A percentile compares a stretch with the other conserved stretches of the same genome.
phyloP scores from a whole-genome alignment of 2,797 vertebrate species.

The Gambelia wislizenii region DNA sequence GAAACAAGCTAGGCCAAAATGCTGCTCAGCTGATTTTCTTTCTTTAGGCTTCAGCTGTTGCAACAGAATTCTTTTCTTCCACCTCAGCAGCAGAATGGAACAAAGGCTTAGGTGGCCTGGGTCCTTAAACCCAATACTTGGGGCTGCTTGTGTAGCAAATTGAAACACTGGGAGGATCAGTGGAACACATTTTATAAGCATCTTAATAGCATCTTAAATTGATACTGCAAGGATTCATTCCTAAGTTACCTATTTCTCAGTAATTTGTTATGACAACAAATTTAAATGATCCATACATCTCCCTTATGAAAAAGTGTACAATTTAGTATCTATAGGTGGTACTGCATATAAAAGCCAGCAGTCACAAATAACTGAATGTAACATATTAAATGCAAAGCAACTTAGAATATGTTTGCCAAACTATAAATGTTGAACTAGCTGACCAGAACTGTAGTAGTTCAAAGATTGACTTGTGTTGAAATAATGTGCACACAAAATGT shows the following conservation, averaged over 20 bases:
- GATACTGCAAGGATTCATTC: neutral
- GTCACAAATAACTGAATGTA: conserved; percentile 47
- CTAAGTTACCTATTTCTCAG: neutral
- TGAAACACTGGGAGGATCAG: neutral
- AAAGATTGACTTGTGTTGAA: conserved; percentile 33
- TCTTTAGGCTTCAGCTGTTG: neutral
- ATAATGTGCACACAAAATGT: conserved; percentile 27
- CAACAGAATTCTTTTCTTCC: neutral
- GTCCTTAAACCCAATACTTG: neutral
- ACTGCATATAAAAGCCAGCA: conserved; percentile 20
- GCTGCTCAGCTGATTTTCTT: neutral
- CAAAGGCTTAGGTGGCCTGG: neutral
- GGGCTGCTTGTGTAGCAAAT: neutral
- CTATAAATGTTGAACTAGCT: conserved; percentile 37
- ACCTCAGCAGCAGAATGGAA: neutral
- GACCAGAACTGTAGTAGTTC: conserved; percentile 47
- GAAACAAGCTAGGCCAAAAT: neutral
- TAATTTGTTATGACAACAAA: neutral
- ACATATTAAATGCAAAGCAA: conserved; percentile 27
- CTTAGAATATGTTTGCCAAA: conserved; percentile 52
- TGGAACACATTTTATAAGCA: neutral
- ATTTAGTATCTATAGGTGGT: conserved; percentile 6
- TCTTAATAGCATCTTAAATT: conserved; percentile 10
- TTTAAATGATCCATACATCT: neutral
- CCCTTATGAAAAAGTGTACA: neutral